Conservation (phyloP, 2,113 vertebrate species). For the Okapia johnstoni region DNA sequence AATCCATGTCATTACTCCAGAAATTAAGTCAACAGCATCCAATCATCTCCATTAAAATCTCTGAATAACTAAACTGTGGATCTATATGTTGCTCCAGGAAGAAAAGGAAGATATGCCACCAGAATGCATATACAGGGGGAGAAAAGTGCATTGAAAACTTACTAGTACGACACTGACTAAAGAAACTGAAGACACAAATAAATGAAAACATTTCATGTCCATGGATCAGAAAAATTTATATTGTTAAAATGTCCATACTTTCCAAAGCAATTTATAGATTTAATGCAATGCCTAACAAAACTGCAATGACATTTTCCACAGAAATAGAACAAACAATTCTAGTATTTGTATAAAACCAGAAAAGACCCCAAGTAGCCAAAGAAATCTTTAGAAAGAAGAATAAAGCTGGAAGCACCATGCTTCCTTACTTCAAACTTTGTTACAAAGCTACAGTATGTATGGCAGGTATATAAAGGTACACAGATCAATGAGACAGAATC, state of each 20-base stretch:
- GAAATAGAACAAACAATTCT: background rate
- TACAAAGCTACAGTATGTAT: background rate
- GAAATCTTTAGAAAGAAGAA: background rate
- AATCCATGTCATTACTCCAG: background rate
- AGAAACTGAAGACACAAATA: background rate
- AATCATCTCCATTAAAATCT: background rate
- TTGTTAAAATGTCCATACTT: background rate
- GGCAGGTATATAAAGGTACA: background rate
- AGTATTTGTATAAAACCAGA: background rate
- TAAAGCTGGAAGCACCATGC: background rate
- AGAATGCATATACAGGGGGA: background rate
- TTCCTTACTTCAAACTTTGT: background rate
- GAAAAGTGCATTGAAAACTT: background rate
- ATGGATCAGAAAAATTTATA: background rate
- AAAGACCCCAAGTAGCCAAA: background rate
- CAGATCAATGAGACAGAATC: background rate
- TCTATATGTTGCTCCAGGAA: background rate
- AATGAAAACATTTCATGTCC: background rate
- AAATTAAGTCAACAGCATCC: background rate
- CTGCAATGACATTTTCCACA: background rate
- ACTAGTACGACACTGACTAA: background rate
- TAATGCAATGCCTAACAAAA: background rate
- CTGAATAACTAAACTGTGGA: background rate
- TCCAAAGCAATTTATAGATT: background rate
- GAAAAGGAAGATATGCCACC: background rate